phyloP scores from a whole-genome alignment of 2,797 vertebrate species.

The Eulemur coronatus region DNA sequence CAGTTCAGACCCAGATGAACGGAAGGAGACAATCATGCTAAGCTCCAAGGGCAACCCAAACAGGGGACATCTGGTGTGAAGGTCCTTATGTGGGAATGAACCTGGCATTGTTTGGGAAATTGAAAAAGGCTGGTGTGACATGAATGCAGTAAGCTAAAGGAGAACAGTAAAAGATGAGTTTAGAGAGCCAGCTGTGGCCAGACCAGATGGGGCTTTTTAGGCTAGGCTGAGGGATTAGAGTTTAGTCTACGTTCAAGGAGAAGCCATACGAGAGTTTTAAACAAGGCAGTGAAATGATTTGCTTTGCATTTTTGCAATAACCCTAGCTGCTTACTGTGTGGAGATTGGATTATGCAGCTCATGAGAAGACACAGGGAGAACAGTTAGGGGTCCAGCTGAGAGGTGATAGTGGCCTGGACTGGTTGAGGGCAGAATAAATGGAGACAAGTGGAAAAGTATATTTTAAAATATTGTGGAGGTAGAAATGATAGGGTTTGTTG shows the following conservation, averaged over 20 bases:
- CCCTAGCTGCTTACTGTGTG: not conserved
- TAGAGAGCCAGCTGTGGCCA: not conserved
- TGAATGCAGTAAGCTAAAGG: not conserved
- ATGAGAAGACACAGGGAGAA: not conserved
- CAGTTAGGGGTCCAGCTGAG: not conserved
- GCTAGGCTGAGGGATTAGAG: not conserved
- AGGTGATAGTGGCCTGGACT: not conserved
- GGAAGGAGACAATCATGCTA: not conserved
- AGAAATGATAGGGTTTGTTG: not conserved
- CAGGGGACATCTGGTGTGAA: not conserved
- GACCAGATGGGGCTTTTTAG: not conserved
- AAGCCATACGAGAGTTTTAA: not conserved
- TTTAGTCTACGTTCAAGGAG: not conserved
- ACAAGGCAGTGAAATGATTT: not conserved
- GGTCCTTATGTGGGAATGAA: not conserved
- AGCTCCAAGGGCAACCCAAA: not conserved
- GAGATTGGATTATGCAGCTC: not conserved
- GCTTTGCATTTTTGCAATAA: not conserved
- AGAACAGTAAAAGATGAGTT: not conserved
- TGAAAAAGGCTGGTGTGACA: not conserved
- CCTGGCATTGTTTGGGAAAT: not conserved
- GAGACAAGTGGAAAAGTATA: not conserved
- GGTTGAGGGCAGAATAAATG: not conserved
- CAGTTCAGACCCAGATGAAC: not conserved
- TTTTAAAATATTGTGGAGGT: not conserved